A percentile compares a stretch with the other conserved stretches of the same genome.
Evolutionary conservation across 2,888 invertebrate genomes (phyloP).

Genomic region (Yponomeuta cagnagella): DNA sequence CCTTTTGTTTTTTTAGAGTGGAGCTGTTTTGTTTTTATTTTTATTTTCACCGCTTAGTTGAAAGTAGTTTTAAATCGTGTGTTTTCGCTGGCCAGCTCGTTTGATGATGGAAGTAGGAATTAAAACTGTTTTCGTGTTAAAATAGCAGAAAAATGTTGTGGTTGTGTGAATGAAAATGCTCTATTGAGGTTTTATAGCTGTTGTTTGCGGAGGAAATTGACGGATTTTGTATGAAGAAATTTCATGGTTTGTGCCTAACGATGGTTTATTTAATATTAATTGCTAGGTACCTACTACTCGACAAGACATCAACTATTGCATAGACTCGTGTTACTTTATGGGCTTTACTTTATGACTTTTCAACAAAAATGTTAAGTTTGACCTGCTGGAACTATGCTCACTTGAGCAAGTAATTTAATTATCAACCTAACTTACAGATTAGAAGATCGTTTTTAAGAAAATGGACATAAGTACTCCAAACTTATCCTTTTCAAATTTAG

Average conservation of each 20-base stretch:
- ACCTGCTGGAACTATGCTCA: too few species aligned
- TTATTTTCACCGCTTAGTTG: slow-evolving; percentile 10
- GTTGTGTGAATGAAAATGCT: slow-evolving; percentile 4
- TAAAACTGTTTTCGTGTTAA: slow-evolving; percentile 11
- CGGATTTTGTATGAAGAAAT: slow-evolving; percentile 60
- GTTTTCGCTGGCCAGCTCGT: slow-evolving; percentile 4
- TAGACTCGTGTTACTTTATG: too few species aligned
- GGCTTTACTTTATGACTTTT: too few species aligned
- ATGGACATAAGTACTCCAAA: too few species aligned
- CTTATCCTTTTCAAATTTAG: too few species aligned
- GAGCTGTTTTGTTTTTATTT: slow-evolving; percentile 16
- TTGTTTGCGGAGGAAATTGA: slow-evolving; percentile 46
- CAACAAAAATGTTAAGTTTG: too few species aligned
- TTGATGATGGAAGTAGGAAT: slow-evolving; percentile 1
- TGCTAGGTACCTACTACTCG: background rate
- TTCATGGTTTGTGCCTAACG: slow-evolving; percentile 59
- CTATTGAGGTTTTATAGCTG: slow-evolving; percentile 32
- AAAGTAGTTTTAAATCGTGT: slow-evolving; percentile 2
- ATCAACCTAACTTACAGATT: too few species aligned
- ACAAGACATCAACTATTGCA: too few species aligned
- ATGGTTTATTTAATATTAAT: slow-evolving; percentile 11
- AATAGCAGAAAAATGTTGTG: background rate
- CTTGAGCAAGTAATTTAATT: too few species aligned
- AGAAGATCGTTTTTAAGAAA: too few species aligned
- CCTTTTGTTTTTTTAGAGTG: slow-evolving; percentile 18